Evolutionary conservation across 1,140 invertebrate species (phyloP), one percentile per base, ranked within the genome.

Genomic region (Drosophila setifemur): DNA sequence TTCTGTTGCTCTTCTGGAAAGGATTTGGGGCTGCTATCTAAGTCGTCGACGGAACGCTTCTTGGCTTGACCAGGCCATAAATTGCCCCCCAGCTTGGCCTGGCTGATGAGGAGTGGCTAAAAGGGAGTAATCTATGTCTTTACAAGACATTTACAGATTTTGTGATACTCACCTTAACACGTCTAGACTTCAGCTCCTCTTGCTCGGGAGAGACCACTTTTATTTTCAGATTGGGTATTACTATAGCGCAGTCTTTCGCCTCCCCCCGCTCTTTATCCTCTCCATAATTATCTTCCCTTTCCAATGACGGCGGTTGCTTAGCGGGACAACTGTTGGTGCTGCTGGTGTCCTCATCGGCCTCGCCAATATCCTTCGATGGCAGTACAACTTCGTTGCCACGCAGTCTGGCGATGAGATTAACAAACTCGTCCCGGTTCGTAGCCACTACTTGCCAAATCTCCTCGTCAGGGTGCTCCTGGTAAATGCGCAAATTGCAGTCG

Each of bases 401-500:
- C 21, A 97, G 91, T 53, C 94, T 92, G 21, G 91, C 91, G 79
- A 97, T 96, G 5, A 97, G 91, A 77, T 93, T 92, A 12, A 94
- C 93, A 57, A 97, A 91, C 69, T 95, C 95, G 64, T 95, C 94
- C 45, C 95, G 91, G 88, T 95, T 95, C 94, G 94, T 96, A 63
- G 97, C 97, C 66, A 98, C 95, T 29, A 99, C 92, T 88, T 96
- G 94, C 97, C 97, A 99, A 11, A 96, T 97, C 89, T 98, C 97
- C 88, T 99, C 97, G 92, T 99, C 98, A 50, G 96, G 93, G 89
- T 99, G 97, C 92, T 99, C 98, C 82, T 95, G 95, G 90, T 98
- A 99, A 16, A 99, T 93, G 64, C 96, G 93, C 33, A 99, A 92
- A 91, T 98, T 98, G 73, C 94, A 94, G 49, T 96, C 95, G 68